Evolutionary conservation across 2,888 invertebrate genomes (phyloP).

Genomic region (Zygothrica quintamaculata): DNA sequence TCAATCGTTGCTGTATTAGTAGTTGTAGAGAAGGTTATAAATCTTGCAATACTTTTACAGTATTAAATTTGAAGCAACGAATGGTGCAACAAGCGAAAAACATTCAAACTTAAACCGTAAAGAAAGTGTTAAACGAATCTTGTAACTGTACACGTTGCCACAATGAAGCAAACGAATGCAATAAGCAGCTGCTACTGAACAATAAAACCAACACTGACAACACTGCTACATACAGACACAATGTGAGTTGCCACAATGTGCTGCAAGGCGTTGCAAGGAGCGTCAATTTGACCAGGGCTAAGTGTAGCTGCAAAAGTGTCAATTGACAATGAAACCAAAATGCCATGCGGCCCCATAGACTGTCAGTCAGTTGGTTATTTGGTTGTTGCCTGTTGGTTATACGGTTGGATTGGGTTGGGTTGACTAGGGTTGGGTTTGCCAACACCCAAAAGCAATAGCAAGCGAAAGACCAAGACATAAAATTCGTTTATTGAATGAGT

Average conservation of each 20-base stretch:
- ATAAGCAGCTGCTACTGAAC: constrained; percentile 70
- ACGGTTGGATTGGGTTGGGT: too few relatives aligned
- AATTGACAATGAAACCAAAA: constrained; percentile 78
- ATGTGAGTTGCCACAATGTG: constrained; percentile 1
- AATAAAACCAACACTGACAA: constrained; percentile 66
- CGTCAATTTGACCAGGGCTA: constrained; percentile 25
- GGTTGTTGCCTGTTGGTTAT: constrained; percentile 12
- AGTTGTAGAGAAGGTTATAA: constrained; percentile 24
- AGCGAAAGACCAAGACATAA: constrained; percentile 46
- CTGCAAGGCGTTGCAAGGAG: background rate
- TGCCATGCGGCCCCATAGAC: constrained; percentile 36
- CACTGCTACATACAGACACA: background rate
- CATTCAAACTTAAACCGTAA: constrained; percentile 60
- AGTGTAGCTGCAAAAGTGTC: constrained; percentile 68
- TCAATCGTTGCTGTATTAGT: constrained; percentile 5
- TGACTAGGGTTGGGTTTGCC: constrained; percentile 15
- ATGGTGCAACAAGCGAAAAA: constrained; percentile 40
- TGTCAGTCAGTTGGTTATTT: constrained; percentile 6
- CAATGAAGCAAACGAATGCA: constrained; percentile 76
- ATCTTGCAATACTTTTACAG: constrained; percentile 55
- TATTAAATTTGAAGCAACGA: constrained; percentile 67
- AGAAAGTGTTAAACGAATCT: constrained; percentile 57
- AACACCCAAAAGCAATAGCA: too few relatives aligned
- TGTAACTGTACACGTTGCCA: constrained; percentile 56
- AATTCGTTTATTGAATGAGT: constrained; percentile 54